phyloP scores from a whole-genome alignment of 2,113 vertebrate species.

The Leuciscus idus region DNA sequence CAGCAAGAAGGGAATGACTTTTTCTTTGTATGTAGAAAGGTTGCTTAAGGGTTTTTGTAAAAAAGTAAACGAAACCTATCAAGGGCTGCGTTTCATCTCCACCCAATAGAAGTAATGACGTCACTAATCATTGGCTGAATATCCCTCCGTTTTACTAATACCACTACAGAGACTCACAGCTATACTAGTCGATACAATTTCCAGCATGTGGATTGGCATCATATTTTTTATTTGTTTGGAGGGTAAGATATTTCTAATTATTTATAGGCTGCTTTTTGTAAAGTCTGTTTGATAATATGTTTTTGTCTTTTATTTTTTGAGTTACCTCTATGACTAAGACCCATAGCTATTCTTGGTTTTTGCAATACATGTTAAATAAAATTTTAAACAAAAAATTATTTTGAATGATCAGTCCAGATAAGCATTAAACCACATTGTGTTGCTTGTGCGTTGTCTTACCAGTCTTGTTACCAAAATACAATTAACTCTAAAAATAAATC shows the following conservation, averaged over 20 bases:
- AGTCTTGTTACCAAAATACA: too few species aligned
- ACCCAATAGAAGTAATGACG: neutral
- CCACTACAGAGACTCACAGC: neutral
- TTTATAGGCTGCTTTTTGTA: neutral
- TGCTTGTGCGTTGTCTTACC: neutral
- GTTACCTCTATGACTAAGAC: neutral
- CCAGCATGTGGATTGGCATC: neutral
- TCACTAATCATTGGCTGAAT: neutral
- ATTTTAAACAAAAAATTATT: neutral
- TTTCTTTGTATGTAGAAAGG: too few species aligned
- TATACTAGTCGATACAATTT: neutral
- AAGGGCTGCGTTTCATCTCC: neutral
- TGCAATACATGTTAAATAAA: too few species aligned
- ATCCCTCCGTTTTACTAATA: neutral
- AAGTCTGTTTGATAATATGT: too few species aligned
- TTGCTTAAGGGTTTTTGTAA: too few species aligned
- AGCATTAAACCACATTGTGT: neutral
- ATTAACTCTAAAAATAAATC: too few species aligned
- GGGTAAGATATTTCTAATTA: neutral
- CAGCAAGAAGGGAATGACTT: too few species aligned
- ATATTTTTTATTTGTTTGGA: neutral
- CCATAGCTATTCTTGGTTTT: too few species aligned
- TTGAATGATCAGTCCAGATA: neutral
- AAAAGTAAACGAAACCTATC: too few species aligned
- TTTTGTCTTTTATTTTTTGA: neutral